Evolutionary conservation across 2,797 vertebrate genomes (phyloP), one percentile per base, ranked within the genome.

Genomic region (Oreochromis grahami): DNA sequence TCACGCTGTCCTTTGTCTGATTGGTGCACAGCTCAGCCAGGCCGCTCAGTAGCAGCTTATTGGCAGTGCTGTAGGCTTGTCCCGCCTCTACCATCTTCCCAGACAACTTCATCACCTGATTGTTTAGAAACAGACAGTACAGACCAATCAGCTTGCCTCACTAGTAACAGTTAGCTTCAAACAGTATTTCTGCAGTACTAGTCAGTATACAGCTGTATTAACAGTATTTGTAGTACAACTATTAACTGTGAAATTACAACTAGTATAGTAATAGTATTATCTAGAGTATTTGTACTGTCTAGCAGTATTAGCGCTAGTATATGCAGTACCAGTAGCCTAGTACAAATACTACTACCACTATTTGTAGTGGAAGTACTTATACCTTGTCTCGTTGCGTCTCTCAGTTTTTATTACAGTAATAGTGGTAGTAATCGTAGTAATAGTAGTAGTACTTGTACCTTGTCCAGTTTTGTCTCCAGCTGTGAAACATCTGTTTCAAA

Each of bases 11-110:
- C 52, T 86, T 91, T 82, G 81, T 91, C 77, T 96, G 92, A 83
- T 51, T 6, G 2, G 7, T 29, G 1, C 91, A 93, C 14, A 97
- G 94, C 43, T 97, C 96, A 1, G 90, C 79, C 84, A 97, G 89
- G 15, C 94, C 89, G 12, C 58, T 89, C 38, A 97, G 93, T 17
- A 97, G 95, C 48, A 95, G 90, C 91, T 96, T 95, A 93, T 96
- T 96, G 91, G 95, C 90, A 38, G 90, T 29, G 34, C 51, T 94
- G 91, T 95, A 97, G 0, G 87, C 87, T 89, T 96, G 96, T 26
- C 96, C 96, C 41, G 96, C 95, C 86, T 96, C 95, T 87, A 96
- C 95, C 96, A 96, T 96, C 82, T 93, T 95, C 36, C 86, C 36
- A 21, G 96, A 96, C 50, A 95, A 87, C 86, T 91, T 96, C 93